Percentiles rank a stretch among this genome's conserved stretches.
phyloP scores from a whole-genome alignment of 1,140 invertebrate genomes.

The Pemphigus obesinymphae region DNA sequence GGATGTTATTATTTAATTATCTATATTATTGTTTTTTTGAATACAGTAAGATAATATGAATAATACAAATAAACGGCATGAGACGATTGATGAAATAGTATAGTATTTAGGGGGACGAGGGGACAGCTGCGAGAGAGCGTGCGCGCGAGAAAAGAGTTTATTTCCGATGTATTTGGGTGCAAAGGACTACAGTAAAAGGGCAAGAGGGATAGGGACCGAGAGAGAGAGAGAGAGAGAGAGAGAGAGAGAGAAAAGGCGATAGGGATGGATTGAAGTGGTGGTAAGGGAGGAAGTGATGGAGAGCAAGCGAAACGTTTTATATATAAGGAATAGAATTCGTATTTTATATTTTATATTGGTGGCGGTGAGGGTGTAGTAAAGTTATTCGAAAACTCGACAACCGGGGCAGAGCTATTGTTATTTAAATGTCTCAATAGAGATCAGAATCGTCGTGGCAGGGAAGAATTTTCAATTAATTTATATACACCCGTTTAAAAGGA shows the following conservation, averaged over 20 bases:
- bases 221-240: neutral
- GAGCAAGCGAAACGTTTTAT: neutral
- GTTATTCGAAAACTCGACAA: slow-evolving; percentile 32
- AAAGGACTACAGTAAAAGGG: neutral
- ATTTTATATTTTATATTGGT: slow-evolving; percentile 38
- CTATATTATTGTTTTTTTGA: no score
- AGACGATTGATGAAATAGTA: neutral
- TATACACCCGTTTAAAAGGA: slow-evolving; percentile 40
- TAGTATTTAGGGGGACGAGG: neutral
- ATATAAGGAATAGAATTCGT: slow-evolving; percentile 36
- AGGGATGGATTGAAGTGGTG: no score
- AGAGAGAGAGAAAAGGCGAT: neutral
- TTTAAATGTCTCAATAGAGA: slow-evolving; percentile 42
- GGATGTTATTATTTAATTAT: no score
- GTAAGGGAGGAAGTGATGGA: neutral
- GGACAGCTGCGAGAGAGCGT: neutral
- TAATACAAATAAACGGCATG: neutral
- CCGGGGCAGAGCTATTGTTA: slow-evolving; percentile 35
- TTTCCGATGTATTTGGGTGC: neutral
- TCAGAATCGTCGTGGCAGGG: slow-evolving; percentile 34
- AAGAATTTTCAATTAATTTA: slow-evolving; percentile 42
- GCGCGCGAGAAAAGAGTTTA: neutral
- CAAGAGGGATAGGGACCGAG: neutral
- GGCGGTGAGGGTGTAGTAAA: slow-evolving; percentile 25
- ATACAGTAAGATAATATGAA: no score